These are phyloP conservation scores for Tanytarsus gracilentus DNA, from an alignment of 2,888 invertebrate genomes.

Conservation along the genomic window DNA sequence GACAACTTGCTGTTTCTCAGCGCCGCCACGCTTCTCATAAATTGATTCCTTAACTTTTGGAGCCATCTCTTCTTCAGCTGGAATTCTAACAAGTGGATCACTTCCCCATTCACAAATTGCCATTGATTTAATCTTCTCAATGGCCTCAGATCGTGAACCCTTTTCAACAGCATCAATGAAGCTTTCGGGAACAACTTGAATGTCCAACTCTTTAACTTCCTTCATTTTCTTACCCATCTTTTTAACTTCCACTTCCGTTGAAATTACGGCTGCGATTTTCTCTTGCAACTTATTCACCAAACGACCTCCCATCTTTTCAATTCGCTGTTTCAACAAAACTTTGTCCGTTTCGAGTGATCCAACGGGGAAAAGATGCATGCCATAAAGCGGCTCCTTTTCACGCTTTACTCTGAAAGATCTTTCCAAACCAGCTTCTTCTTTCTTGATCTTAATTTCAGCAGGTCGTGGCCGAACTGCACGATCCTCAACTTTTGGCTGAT, in stretches of 20 bases:
- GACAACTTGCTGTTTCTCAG: slow-evolving; percentile 52
- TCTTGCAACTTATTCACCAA: slow-evolving; percentile 55
- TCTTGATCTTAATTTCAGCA: slow-evolving; percentile 15
- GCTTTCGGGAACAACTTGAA: slow-evolving; percentile 73
- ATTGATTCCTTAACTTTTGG: slow-evolving; percentile 40
- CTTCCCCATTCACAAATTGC: slow-evolving; percentile 72
- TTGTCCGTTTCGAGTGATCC: slow-evolving; percentile 50
- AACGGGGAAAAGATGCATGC: slow-evolving; percentile 65
- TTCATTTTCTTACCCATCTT: slow-evolving; percentile 56
- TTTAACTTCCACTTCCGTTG: slow-evolving; percentile 57
- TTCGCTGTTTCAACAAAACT: slow-evolving; percentile 56
- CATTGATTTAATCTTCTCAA: slow-evolving; percentile 27
- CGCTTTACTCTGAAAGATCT: slow-evolving; percentile 55
- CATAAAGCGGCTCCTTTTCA: slow-evolving; percentile 60
- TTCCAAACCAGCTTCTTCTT: slow-evolving; percentile 6
- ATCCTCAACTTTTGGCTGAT: slow-evolving; percentile 50
- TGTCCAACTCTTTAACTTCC: slow-evolving; percentile 55
- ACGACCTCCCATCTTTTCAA: slow-evolving; percentile 68
- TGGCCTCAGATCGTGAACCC: slow-evolving; percentile 36
- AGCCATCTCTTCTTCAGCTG: slow-evolving; percentile 47
- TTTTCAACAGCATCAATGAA: slow-evolving; percentile 61
- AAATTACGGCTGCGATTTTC: slow-evolving; percentile 65
- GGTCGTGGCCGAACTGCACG: slow-evolving; percentile 46
- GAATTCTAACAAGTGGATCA: slow-evolving; percentile 50
- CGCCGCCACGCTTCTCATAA: slow-evolving; percentile 31